These are phyloP conservation scores for Archilochus colubris DNA, from an alignment of 2,113 vertebrate genomes.

Conservation along the genomic window DNA sequence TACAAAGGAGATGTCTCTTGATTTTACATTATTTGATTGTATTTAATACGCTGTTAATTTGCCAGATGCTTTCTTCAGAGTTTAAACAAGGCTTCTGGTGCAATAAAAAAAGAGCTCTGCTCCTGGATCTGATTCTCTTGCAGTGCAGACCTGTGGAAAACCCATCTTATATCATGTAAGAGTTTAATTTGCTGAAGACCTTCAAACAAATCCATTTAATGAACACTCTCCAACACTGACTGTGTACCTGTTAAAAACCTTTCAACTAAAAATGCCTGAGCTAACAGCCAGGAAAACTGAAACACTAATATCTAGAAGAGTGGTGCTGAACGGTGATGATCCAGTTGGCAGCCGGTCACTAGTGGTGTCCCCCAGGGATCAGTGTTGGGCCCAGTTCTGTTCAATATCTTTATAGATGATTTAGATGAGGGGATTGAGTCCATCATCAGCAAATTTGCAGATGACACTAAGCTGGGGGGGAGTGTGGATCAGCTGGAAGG, in stretches of 20 bases:
- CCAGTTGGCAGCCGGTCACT: too few relatives aligned
- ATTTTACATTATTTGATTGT: neutral
- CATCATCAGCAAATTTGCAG: too few relatives aligned
- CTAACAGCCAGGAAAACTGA: neutral
- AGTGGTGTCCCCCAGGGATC: too few relatives aligned
- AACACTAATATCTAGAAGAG: neutral
- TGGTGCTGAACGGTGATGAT: too few relatives aligned
- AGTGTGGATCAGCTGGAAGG: too few relatives aligned
- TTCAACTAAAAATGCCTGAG: neutral
- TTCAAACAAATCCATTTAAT: conserved; percentile 32
- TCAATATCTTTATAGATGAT: too few relatives aligned
- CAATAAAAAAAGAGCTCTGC: conserved; percentile 27
- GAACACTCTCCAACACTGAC: neutral
- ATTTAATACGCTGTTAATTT: neutral
- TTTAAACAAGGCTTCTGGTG: neutral
- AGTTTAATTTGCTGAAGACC: conserved; percentile 36
- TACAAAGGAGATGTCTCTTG: neutral
- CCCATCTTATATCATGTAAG: neutral
- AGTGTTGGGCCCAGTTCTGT: too few relatives aligned
- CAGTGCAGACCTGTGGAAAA: neutral
- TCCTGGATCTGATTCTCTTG: neutral
- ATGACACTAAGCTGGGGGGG: too few relatives aligned
- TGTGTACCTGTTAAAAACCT: neutral
- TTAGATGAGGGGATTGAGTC: too few relatives aligned
- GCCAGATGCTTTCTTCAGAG: neutral